Conservation (phyloP, 2,113 vertebrate species). For the Mungos mungo region DNA sequence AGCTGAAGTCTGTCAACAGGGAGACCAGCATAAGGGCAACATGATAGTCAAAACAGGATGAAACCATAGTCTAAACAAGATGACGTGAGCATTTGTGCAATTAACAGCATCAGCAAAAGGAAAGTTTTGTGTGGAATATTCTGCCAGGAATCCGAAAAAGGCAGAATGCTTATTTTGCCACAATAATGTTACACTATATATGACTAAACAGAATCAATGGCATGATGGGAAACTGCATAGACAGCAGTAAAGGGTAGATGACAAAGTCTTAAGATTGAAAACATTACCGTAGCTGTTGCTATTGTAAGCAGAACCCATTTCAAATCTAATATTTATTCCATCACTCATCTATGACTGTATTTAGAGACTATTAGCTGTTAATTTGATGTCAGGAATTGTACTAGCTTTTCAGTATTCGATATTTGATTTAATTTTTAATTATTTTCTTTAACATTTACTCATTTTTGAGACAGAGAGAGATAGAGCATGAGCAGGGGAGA, state of each 20-base stretch:
- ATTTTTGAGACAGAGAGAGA: too few relatives aligned
- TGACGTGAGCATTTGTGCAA: constrained; percentile 78
- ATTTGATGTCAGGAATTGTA: background rate
- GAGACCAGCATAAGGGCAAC: constrained; percentile 71
- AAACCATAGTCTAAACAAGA: constrained; percentile 78
- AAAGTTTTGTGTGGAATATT: constrained; percentile 63
- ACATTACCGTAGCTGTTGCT: accelerated
- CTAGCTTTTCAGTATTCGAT: background rate
- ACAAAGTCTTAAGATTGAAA: accelerated
- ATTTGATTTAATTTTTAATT: background rate
- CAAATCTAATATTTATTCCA: background rate
- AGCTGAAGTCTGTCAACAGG: constrained; percentile 78
- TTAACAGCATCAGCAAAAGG: constrained; percentile 77
- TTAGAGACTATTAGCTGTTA: background rate
- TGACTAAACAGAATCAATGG: background rate
- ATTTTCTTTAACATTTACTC: too few relatives aligned
- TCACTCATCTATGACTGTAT: too few relatives aligned
- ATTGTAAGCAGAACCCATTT: background rate
- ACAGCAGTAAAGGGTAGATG: background rate
- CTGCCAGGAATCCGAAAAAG: constrained; percentile 61
- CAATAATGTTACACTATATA: constrained; percentile 1
- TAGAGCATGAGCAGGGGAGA: too few relatives aligned
- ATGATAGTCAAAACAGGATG: constrained; percentile 80
- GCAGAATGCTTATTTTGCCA: constrained; percentile 67
- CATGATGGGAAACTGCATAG: background rate